Percentiles rank a stretch among this genome's conserved stretches.
Conservation (phyloP, 2,888 invertebrate genomes). For the Vanessa cardui region DNA sequence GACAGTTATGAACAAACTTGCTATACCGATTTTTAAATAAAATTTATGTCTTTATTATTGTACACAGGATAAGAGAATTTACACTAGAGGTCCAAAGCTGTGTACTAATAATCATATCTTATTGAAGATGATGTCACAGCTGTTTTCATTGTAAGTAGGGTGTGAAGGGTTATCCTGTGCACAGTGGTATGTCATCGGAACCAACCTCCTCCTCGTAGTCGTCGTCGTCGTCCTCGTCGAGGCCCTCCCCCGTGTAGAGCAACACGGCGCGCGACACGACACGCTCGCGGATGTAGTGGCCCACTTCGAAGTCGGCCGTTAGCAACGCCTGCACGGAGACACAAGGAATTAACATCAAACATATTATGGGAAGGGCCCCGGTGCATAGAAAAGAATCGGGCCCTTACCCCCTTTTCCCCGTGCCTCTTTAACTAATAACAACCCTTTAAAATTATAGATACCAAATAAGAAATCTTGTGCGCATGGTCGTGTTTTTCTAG, state of each 20-base stretch:
- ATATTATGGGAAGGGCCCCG: too few species aligned
- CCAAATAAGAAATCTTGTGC: too few species aligned
- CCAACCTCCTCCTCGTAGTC: constrained; percentile 85
- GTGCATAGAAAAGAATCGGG: too few species aligned
- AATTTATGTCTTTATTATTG: neutral
- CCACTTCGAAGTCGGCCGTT: constrained; percentile 98
- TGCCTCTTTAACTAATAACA: too few species aligned
- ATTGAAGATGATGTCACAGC: too few species aligned
- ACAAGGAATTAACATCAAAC: too few species aligned
- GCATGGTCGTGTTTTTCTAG: too few species aligned
- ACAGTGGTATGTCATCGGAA: neutral
- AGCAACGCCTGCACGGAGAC: constrained; percentile 83
- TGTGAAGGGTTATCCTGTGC: neutral
- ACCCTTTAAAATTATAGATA: too few species aligned
- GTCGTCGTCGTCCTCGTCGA: constrained; percentile 91
- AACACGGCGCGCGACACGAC: constrained; percentile 98
- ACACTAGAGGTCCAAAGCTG: neutral
- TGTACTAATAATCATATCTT: too few species aligned
- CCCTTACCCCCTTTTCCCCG: too few species aligned
- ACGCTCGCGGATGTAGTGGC: constrained; percentile 98
- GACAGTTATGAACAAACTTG: neutral
- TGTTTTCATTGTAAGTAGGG: too few species aligned
- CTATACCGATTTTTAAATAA: neutral
- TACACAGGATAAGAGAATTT: constrained; percentile 5
- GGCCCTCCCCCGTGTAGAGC: constrained; percentile 95